A percentile compares a stretch with the other conserved stretches of the same genome.
Evolutionary conservation across 2,888 invertebrate species (phyloP).

Genomic region (Sarcophaga rosellei): DNA sequence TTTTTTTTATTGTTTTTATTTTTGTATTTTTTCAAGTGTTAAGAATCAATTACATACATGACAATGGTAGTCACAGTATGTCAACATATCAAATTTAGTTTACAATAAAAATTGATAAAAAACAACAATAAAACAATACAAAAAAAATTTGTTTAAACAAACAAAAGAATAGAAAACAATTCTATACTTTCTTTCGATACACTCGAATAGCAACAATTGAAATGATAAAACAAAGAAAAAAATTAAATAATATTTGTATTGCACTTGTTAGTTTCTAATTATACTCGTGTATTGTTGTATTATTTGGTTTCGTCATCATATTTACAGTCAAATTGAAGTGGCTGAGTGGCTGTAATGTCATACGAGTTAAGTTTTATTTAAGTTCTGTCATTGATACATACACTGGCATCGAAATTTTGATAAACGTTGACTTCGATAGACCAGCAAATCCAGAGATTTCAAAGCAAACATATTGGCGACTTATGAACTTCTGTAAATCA

Average conservation of each 20-base stretch:
- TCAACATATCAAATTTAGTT: constrained; percentile 20
- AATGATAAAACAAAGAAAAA: background rate
- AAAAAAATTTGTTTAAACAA: background rate
- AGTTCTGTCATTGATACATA: background rate
- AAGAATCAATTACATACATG: constrained; percentile 12
- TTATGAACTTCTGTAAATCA: too few relatives aligned
- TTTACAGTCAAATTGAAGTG: background rate
- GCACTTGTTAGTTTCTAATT: background rate
- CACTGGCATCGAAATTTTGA: background rate
- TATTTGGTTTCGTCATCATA: background rate
- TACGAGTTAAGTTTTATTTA: background rate
- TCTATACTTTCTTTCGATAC: background rate
- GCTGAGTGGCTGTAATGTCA: background rate
- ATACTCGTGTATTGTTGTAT: background rate
- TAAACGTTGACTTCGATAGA: background rate
- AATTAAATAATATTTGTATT: background rate
- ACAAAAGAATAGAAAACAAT: background rate
- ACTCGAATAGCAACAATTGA: background rate
- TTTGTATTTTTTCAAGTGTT: constrained; percentile 30
- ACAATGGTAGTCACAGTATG: background rate
- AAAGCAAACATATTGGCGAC: too few relatives aligned
- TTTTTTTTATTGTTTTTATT: background rate
- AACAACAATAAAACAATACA: background rate
- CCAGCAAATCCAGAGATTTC: too few relatives aligned
- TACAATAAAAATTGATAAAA: constrained; percentile 21